Base-by-base conservation (phyloP, 2,113 vertebrate genomes). In the Syngnathus typhle region DNA sequence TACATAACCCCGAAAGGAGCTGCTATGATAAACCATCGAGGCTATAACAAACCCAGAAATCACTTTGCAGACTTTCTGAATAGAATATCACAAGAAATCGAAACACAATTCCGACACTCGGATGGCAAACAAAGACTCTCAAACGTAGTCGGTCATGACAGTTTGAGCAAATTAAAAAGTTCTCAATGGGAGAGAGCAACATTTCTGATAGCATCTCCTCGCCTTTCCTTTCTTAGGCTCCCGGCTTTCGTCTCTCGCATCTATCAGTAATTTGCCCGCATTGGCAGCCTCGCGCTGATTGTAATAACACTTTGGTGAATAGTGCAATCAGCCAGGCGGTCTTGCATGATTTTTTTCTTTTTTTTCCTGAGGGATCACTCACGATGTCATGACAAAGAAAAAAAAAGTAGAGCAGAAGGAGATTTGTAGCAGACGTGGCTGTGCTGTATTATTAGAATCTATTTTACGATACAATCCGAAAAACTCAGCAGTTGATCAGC, bases 231-330 rank as follows among this genome's bases (percentile, higher is more conserved):
- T 77, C 71, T 79, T 74, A 67, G 58, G 37, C 52, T 73, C 69
- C 67, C 60, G 27, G 64, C 70, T 66, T 65, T 72, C 67, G 73
- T 71, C 82, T 68, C 72, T 70, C 77, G 76, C 44, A 73, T 78
- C 64, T 75, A 83, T 80, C 79, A 73, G 84, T 82, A 84, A 85
- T 86, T 84, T 84, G 83, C 80, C 88, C 71, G 79, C 79, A 68
- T 74, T 73, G 78, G 71, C 67, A 67, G 77, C 77, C 75, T 60
- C 47, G 69, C 79, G 52, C 80, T 87, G 85, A 87, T 86, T 87
- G 83, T 87, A 86, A 87, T 86, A 85, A 79, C n/a, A 59, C 72
- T 73, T 73, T 74, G 74, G 73, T 88, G 77, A 85, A 86, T 80
- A 75, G 78, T 81, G 84, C 85, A 87, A 86, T 88, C 80, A 87